Conservation (phyloP, 2,797 vertebrate species). For the Rhinatrema bivittatum region DNA sequence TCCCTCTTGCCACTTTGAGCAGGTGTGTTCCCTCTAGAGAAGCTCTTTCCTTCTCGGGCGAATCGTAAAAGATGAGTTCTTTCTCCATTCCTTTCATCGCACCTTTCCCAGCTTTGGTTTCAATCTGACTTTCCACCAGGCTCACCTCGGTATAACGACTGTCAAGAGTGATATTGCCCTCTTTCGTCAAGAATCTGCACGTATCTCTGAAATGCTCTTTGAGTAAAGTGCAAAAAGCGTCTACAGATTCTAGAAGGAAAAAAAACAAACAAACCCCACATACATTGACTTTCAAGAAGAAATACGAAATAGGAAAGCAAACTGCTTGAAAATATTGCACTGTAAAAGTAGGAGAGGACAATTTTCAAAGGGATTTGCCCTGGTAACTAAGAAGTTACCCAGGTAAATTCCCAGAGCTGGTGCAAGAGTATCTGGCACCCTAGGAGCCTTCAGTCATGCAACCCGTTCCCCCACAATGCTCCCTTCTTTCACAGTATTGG, state of each 20-base stretch:
- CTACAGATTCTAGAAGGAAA: constrained; percentile 56
- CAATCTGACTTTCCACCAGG: constrained; percentile 54
- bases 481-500: too few relatives aligned
- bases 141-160: constrained; percentile 61
- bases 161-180: constrained; percentile 38
- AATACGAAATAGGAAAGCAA: neutral
- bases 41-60: constrained; percentile 50
- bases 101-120: constrained; percentile 52
- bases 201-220: constrained; percentile 47
- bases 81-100: constrained; percentile 65
- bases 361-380: too few relatives aligned
- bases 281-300: too few relatives aligned
- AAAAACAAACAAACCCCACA: neutral
- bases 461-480: too few relatives aligned
- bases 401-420: too few relatives aligned
- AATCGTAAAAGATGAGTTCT: constrained; percentile 58
- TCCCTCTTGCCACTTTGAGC: constrained; percentile 36
- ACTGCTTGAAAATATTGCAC: too few relatives aligned
- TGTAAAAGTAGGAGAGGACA: too few relatives aligned
- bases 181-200: constrained; percentile 36
- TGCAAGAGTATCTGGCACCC: too few relatives aligned
- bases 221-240: constrained; percentile 45
- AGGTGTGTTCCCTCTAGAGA: constrained; percentile 48
- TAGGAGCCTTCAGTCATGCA: too few relatives aligned
- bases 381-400: too few relatives aligned